phyloP scores from a whole-genome alignment of 1,140 invertebrate species.

The Drepana arcuata region DNA sequence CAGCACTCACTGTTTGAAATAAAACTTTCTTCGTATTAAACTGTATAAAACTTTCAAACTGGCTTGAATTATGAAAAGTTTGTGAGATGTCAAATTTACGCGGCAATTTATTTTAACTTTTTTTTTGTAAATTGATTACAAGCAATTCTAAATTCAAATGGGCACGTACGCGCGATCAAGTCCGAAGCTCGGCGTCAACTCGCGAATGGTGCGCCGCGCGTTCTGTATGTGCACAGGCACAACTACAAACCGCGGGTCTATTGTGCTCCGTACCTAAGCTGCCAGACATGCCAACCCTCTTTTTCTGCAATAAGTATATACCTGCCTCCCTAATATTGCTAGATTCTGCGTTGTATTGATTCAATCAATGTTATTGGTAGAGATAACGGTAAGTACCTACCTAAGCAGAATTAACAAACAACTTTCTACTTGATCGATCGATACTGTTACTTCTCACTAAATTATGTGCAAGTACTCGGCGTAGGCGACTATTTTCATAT shows the following conservation, averaged over 20 bases:
- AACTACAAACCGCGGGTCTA: constrained; percentile 45
- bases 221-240: constrained; percentile 35
- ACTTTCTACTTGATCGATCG: too few relatives aligned
- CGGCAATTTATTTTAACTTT: not conserved
- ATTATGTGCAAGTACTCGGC: too few relatives aligned
- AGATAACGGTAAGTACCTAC: too few relatives aligned
- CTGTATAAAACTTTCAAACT: constrained; percentile 14
- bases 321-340: too few relatives aligned
- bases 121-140: not conserved
- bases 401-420: too few relatives aligned
- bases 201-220: constrained; percentile 30
- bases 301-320: too few relatives aligned
- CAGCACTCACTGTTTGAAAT: constrained; percentile 33
- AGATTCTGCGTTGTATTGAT: too few relatives aligned
- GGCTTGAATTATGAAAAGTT: constrained; percentile 3
- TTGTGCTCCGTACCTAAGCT: constrained; percentile 42
- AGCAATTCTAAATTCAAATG: constrained; percentile 30
- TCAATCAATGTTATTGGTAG: too few relatives aligned
- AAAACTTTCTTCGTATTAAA: constrained; percentile 14
- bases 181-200: constrained; percentile 58
- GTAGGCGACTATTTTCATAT: too few relatives aligned
- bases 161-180: constrained; percentile 53
- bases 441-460: too few relatives aligned
- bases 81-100: not conserved
- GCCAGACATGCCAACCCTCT: constrained; percentile 60